Percentiles rank a stretch among this genome's conserved stretches.
Evolutionary conservation across 2,888 invertebrate species (phyloP).

Genomic region (Capitulum mitella): DNA sequence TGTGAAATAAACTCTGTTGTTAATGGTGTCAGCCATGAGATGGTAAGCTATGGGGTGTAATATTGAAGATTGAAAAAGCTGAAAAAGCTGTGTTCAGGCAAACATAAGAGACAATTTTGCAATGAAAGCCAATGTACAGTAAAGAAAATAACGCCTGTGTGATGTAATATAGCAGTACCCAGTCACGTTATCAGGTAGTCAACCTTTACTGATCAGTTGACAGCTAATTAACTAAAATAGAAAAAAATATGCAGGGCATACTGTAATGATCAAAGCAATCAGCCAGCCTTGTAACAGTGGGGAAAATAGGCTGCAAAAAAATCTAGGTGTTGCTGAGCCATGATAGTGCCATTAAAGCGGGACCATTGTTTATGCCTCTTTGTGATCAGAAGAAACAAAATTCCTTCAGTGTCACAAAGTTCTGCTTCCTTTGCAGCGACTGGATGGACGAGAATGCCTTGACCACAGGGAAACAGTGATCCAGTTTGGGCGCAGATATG

Average conservation of each 20-base stretch:
- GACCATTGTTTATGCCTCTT: neutral
- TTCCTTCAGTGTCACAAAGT: neutral
- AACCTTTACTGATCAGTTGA: too few relatives aligned
- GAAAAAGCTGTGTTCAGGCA: neutral
- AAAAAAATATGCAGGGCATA: too few relatives aligned
- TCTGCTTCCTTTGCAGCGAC: neutral
- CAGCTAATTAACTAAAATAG: too few relatives aligned
- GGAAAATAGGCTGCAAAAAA: too few relatives aligned
- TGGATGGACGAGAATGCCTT: neutral
- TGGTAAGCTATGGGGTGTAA: neutral
- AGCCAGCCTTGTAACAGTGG: neutral
- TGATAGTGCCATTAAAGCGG: neutral
- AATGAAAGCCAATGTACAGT: neutral
- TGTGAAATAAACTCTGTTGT: neutral
- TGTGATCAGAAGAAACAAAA: neutral
- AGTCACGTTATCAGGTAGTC: neutral
- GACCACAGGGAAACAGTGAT: slow-evolving; percentile 62
- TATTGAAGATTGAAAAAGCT: neutral
- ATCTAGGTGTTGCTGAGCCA: neutral
- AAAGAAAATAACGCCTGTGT: too few relatives aligned
- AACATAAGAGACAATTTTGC: neutral
- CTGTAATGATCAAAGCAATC: neutral
- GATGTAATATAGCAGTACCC: neutral
- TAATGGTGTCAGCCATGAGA: neutral
- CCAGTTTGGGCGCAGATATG: slow-evolving; percentile 73